phyloP scores from a whole-genome alignment of 2,888 invertebrate species.

The Acleris cristana region DNA sequence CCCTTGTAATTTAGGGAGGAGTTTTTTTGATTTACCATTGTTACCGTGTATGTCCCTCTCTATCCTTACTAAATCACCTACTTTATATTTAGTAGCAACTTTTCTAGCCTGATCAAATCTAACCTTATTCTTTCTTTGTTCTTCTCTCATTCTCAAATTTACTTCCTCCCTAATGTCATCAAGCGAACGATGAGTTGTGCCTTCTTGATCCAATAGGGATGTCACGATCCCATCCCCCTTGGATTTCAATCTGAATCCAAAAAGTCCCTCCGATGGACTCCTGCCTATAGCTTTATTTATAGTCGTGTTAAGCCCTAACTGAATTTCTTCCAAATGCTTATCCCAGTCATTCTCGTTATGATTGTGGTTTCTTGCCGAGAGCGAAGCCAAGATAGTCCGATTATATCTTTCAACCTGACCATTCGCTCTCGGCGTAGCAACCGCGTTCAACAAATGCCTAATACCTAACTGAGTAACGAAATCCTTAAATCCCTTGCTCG shows the following conservation, averaged over 20 bases:
- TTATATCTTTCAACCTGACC: conserved; percentile 33
- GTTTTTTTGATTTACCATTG: conserved; percentile 32
- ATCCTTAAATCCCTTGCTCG: conserved; percentile 16
- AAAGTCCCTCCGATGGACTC: neutral
- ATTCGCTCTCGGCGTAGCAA: conserved; percentile 35
- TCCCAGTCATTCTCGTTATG: conserved; percentile 25
- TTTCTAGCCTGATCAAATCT: conserved; percentile 20
- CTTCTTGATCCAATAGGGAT: neutral
- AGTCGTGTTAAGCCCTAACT: neutral
- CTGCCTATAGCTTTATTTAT: neutral
- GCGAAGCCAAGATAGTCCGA: conserved; percentile 22
- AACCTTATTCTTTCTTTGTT: conserved; percentile 27
- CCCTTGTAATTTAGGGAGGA: conserved; percentile 30
- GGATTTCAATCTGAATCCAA: neutral
- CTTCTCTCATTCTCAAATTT: conserved; percentile 3
- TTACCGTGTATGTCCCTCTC: conserved; percentile 8
- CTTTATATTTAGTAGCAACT: conserved; percentile 1
- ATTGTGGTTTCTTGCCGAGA: conserved; percentile 6
- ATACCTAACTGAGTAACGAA: conserved; percentile 8
- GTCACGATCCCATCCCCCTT: neutral
- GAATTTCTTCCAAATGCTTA: conserved; percentile 1
- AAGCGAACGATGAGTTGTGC: neutral
- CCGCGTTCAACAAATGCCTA: conserved; percentile 17
- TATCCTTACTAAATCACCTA: conserved; percentile 28
- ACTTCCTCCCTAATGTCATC: conserved; percentile 17